phyloP scores from a whole-genome alignment of 2,113 vertebrate species.

The Chaetodon auriga region DNA sequence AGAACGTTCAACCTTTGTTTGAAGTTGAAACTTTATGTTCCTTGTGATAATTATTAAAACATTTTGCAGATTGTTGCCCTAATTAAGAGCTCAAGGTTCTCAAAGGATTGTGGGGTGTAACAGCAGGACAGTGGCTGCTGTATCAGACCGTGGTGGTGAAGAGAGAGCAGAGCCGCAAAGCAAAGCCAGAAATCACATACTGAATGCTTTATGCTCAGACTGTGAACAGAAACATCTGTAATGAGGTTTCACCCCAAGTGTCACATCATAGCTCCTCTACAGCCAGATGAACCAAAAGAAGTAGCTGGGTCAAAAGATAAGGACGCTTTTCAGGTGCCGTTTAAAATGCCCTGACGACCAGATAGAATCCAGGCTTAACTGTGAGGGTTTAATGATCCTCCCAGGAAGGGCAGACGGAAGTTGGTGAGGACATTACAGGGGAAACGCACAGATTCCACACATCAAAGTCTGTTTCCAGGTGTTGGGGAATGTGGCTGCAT shows the following conservation, averaged over 20 bases:
- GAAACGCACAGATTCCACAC: neutral
- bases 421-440: neutral
- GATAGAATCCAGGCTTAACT: neutral
- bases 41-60: neutral
- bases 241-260: slow-evolving; percentile 22
- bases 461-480: neutral
- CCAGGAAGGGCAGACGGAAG: neutral
- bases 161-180: slow-evolving; percentile 15
- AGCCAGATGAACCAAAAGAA: neutral
- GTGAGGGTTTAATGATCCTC: neutral
- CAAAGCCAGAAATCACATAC: slow-evolving; percentile 34
- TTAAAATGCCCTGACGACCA: neutral
- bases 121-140: neutral
- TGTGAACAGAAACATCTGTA: slow-evolving; percentile 46
- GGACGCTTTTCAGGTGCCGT: neutral
- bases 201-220: slow-evolving; percentile 21
- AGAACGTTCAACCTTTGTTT: neutral
- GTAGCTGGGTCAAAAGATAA: neutral
- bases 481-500: neutral
- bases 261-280: neutral
- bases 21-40: neutral
- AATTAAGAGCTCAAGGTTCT: neutral
- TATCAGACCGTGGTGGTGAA: neutral
- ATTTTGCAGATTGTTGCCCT: neutral
- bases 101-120: neutral